Base-by-base conservation (phyloP, 2,888 invertebrate genomes). In the Pterostichus madidus region DNA sequence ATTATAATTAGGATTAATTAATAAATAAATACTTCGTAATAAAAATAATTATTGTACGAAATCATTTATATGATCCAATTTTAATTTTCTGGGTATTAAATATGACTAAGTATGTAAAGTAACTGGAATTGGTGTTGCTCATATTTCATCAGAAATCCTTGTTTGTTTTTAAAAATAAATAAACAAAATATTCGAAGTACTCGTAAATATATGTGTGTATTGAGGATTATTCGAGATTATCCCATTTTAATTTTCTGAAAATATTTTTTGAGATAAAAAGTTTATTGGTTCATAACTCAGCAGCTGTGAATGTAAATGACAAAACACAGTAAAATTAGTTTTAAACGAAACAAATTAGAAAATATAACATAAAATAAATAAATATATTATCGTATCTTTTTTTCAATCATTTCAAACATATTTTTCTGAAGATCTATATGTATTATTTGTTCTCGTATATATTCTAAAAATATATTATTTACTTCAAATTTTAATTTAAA, bases 121-220 rank as follows among this genome's bases (percentile, higher is more conserved):
- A 39, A 8, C 39, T 35, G 35, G 64, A 68, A 71, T 24, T 44
- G 44, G 13, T 39, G 32, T 35, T 15, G 15, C 68, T 71, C 68
- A 71, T 71, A 71, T 71, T 71, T 71, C 68, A 71, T 17, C 15
- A 71, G 44, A 71, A 71, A 71, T 17, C 39, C 68, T 17, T 71
- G 68, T 71, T 71, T 71, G 68, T 71, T 44, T 71, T 17, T 17
- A 71, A 71, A 71, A 71, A 71, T 56, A 15, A 17, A 56, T 71
- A 71, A 71, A 71, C 68, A 71, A 71, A 71, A 71, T 64, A 64
- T 71, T 71, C 68, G 17, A 0, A 6, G 17, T 17, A 2, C 10
- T 39, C 39, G 44, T 71, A 71, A 71, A 71, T 71, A 71, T 71
- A 39, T 44, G 44, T 39, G 68, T 17, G 7, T 44, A 71, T 15